Conservation (phyloP, 2,888 invertebrate species). For the Lacanobia oleracea region DNA sequence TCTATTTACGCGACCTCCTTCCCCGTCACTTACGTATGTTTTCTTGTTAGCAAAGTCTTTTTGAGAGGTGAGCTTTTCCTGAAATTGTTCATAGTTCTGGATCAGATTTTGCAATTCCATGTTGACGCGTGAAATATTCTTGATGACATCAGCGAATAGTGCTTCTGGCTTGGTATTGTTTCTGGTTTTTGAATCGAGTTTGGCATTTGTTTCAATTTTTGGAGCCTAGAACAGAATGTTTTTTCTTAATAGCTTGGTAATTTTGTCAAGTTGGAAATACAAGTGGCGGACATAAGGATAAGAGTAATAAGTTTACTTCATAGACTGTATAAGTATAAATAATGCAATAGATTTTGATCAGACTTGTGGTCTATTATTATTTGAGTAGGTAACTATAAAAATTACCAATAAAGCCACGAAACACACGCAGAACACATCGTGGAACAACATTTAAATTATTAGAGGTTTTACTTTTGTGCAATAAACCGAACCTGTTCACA, state of each 20-base stretch:
- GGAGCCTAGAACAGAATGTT: slow-evolving; percentile 49
- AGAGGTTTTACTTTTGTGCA: slow-evolving; percentile 32
- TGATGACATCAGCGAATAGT: slow-evolving; percentile 75
- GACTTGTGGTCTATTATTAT: not conserved
- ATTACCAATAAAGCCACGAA: slow-evolving; percentile 58
- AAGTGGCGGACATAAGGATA: not conserved
- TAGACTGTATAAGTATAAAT: not conserved
- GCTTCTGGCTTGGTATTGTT: slow-evolving; percentile 50
- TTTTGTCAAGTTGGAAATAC: not conserved
- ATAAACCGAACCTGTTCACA: slow-evolving; percentile 59
- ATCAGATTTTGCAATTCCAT: slow-evolving; percentile 77
- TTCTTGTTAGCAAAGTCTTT: slow-evolving; percentile 57
- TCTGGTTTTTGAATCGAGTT: not conserved
- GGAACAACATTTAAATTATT: slow-evolving; percentile 73
- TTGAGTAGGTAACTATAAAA: not conserved
- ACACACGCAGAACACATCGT: slow-evolving; percentile 61
- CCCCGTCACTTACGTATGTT: slow-evolving; percentile 7
- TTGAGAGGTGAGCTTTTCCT: slow-evolving; percentile 72
- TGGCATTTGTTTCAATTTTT: slow-evolving; percentile 35
- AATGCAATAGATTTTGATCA: not conserved
- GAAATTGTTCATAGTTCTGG: slow-evolving; percentile 76
- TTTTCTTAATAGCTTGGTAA: not conserved
- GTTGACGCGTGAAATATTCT: slow-evolving; percentile 80
- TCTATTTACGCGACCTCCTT: slow-evolving; percentile 8
- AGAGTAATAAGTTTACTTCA: not conserved